phyloP scores from a whole-genome alignment of 2,113 vertebrate species.

The Aspidoscelis tigris region DNA sequence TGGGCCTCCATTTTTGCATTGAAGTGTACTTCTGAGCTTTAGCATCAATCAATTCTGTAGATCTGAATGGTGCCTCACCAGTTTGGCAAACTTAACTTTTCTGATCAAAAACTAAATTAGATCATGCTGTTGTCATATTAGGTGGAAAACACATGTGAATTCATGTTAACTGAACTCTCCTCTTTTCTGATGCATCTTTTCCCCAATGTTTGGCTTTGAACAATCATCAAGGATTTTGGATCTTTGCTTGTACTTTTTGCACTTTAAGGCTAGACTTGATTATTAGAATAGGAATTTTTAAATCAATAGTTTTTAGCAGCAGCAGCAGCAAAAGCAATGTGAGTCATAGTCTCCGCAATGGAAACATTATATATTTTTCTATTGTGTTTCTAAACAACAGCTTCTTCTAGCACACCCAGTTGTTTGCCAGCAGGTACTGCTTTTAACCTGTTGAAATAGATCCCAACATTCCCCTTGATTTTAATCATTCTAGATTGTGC shows the following conservation, averaged over 20 bases:
- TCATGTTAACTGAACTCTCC: background rate
- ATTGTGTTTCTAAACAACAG: conserved; percentile 12
- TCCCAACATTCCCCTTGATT: conserved; percentile 9
- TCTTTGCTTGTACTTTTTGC: background rate
- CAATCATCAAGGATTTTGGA: background rate
- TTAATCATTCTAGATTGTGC: conserved; percentile 4
- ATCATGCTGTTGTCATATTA: background rate
- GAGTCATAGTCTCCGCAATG: background rate
- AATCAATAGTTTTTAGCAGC: background rate
- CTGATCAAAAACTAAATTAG: background rate
- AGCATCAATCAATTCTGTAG: too few species aligned
- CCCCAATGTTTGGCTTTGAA: background rate
- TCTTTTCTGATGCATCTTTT: background rate
- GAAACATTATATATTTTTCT: background rate
- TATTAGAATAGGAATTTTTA: background rate
- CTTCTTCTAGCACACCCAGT: background rate
- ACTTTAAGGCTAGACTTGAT: background rate
- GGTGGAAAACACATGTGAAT: background rate
- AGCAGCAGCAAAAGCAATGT: background rate
- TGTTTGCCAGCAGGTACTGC: conserved; percentile 12
- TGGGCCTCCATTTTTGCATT: too few species aligned
- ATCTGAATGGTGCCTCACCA: too few species aligned
- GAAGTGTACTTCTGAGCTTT: too few species aligned
- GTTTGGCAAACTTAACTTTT: background rate
- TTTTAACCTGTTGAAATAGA: conserved; percentile 5